Percentiles rank a stretch among this genome's conserved stretches.
These are phyloP conservation scores for Huso huso DNA, from an alignment of 2,797 vertebrate species.

Conservation along the genomic window DNA sequence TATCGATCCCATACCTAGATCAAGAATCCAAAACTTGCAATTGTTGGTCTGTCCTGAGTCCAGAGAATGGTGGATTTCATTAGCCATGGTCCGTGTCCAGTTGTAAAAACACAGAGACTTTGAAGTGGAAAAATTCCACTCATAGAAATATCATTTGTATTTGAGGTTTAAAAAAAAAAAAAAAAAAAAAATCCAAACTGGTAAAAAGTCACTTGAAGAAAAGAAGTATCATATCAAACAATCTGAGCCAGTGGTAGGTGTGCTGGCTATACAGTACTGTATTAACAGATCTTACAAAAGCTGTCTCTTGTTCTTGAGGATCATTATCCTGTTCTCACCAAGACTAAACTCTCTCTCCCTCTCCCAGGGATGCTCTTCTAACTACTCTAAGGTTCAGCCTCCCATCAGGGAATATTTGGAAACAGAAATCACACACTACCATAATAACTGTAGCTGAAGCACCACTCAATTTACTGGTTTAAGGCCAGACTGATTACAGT, in stretches of 20 bases:
- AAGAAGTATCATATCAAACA: too few species aligned
- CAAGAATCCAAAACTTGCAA: slow-evolving; percentile 68
- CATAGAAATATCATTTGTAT: too few species aligned
- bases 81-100: slow-evolving; percentile 42
- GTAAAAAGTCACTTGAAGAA: too few species aligned
- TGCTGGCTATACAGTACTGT: too few species aligned
- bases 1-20: slow-evolving; percentile 50
- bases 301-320: slow-evolving; percentile 40
- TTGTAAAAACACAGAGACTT: neutral
- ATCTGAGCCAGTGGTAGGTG: too few species aligned
- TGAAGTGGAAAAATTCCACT: too few species aligned
- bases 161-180: too few species aligned
- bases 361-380: slow-evolving; percentile 43
- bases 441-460: slow-evolving; percentile 50
- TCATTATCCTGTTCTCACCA: slow-evolving; percentile 15
- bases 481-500: too few species aligned
- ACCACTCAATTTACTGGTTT: slow-evolving; percentile 39
- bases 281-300: neutral
- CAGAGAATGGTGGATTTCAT: slow-evolving; percentile 50
- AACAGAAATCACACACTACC: slow-evolving; percentile 48
- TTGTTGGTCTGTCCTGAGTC: slow-evolving; percentile 46
- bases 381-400: slow-evolving; percentile 46
- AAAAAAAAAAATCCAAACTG: too few species aligned
- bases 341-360: slow-evolving; percentile 16
- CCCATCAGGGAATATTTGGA: slow-evolving; percentile 47